Percentiles rank a stretch among this genome's conserved stretches.
These are phyloP conservation scores for Eupithecia subumbrata DNA, from an alignment of 2,888 invertebrate species.

Conservation along the genomic window DNA sequence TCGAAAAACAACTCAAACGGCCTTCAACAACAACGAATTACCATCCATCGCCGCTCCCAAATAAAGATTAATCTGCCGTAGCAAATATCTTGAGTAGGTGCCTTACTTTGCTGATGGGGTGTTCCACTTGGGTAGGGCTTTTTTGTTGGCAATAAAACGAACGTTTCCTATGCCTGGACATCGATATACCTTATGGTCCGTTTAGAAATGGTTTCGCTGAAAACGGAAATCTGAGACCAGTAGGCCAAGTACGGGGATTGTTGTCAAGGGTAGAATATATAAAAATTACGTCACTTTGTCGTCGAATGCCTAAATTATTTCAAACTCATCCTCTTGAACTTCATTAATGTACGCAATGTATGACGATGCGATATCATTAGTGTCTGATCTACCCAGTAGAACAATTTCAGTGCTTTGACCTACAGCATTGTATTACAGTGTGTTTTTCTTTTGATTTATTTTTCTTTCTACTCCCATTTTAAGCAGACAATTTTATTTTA, in stretches of 20 bases:
- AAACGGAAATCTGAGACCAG: neutral
- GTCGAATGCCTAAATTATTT: too few relatives aligned
- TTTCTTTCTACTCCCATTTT: neutral
- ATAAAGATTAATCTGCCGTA: slow-evolving; percentile 48
- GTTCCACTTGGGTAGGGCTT: slow-evolving; percentile 66
- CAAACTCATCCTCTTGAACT: too few relatives aligned
- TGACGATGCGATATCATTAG: too few relatives aligned
- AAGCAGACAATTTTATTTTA: neutral
- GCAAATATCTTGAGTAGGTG: slow-evolving; percentile 28
- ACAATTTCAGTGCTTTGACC: too few relatives aligned
- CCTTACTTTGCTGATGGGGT: slow-evolving; percentile 48
- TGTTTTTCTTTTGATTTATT: neutral
- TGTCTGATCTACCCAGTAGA: too few relatives aligned
- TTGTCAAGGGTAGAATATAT: too few relatives aligned
- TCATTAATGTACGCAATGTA: too few relatives aligned
- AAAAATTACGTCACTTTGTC: too few relatives aligned
- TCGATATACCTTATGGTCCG: slow-evolving; percentile 47
- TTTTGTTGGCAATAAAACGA: slow-evolving; percentile 70
- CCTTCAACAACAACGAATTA: slow-evolving; percentile 42
- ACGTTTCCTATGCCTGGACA: slow-evolving; percentile 67
- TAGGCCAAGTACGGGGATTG: too few relatives aligned
- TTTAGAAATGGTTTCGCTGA: slow-evolving; percentile 6
- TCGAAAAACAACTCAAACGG: slow-evolving; percentile 46
- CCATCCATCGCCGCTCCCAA: slow-evolving; percentile 41
- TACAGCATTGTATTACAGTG: neutral